A percentile compares a stretch with the other conserved stretches of the same genome.
Evolutionary conservation across 2,888 invertebrate species (phyloP).

Genomic region (Caenorhabditis macrosperma): DNA sequence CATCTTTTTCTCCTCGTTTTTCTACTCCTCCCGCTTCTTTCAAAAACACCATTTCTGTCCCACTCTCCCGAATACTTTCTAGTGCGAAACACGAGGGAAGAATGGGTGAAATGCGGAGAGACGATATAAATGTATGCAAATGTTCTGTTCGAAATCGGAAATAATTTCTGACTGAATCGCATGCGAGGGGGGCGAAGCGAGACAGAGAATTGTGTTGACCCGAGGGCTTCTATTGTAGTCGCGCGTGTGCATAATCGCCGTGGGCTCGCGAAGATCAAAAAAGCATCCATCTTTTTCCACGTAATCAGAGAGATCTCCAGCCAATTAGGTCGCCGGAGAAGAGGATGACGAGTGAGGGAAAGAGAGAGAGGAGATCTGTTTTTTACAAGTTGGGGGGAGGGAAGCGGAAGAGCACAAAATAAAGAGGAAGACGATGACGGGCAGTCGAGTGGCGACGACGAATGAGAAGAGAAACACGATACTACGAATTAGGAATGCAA

Average conservation of each 20-base stretch:
- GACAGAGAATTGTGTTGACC: background rate
- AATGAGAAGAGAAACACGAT: constrained; percentile 57
- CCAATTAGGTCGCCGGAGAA: background rate
- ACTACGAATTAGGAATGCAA: constrained; percentile 59
- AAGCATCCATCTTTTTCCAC: background rate
- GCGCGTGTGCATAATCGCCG: background rate
- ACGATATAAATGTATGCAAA: constrained; percentile 30
- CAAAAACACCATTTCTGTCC: constrained; percentile 45
- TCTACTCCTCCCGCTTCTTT: background rate
- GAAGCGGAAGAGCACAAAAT: constrained; percentile 24
- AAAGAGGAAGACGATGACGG: constrained; percentile 26
- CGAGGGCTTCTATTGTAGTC: constrained; percentile 2
- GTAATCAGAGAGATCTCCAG: background rate
- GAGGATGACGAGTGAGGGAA: background rate
- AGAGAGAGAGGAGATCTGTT: constrained; percentile 1
- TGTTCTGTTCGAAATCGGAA: constrained; percentile 18
- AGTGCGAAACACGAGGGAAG: background rate
- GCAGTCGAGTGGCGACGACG: constrained; percentile 11
- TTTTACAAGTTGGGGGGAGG: constrained; percentile 11
- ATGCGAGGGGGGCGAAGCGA: too few species aligned
- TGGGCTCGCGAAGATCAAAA: constrained; percentile 1
- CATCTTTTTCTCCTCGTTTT: background rate
- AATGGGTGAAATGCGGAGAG: background rate
- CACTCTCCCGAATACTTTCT: constrained; percentile 5
- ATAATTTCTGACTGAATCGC: constrained; percentile 8